Evolutionary conservation across 2,113 vertebrate species (phyloP), one percentile per base, ranked within the genome.

Genomic region (Sander vitreus): DNA sequence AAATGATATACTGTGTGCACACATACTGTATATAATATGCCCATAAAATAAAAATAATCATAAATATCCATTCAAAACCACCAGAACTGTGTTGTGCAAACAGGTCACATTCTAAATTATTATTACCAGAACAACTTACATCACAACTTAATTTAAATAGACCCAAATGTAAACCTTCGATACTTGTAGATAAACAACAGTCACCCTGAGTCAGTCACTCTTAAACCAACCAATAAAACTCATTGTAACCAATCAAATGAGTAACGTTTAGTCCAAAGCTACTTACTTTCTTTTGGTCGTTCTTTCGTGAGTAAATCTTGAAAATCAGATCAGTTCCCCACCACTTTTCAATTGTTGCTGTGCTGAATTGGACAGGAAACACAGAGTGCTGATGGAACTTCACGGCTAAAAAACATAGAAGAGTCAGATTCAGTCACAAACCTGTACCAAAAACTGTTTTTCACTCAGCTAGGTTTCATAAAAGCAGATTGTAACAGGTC

Each of bases 211-310:
- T 39, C 4, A 47, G 11, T 25, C 33, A 58, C 5, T 58, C 54
- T 58, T 48, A 58, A 25, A 64, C 16, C 6, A 62, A 15, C 1
- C 16, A 59, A 55, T 48, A n/a, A 57, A 7, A 58, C 8, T 15
- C 1, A 43, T 64, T 76, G 39, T 11, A 74, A 5, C 19, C 19
- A 66, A 9, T 43, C 5, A 18, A 25, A 33, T 25, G 1, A 72
- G 4, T 51, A 45, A 83, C 13, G 3, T 55, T 63, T 1, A 60
- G 11, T 9, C 1, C 0, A 19, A 19, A 45, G 10, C 43, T 21
- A 80, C 90, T 84, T 95, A 99, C 98, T 95, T 98, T 99, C 90
- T 95, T 97, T 92, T 98, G 96, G 27, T 95, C 90, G 19, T 55
- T 92, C 80, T 94, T 97, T 58, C 96, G 96, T 81, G 93, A 89